Base-by-base conservation (phyloP, 2,797 vertebrate genomes). In the Lithobates sylvaticus region DNA sequence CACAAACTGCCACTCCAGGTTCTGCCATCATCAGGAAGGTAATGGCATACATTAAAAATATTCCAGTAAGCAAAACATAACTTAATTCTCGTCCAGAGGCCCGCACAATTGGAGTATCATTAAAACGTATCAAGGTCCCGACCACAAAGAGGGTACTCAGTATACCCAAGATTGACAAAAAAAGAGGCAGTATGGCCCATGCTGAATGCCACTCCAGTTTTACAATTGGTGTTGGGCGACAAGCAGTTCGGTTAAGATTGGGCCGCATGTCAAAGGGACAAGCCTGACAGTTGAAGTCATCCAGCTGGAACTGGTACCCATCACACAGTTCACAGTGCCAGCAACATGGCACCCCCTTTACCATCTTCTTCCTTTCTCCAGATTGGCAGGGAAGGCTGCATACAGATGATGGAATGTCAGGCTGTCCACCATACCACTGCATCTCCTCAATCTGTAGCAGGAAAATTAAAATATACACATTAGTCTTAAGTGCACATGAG, bases 241-340 rank as follows among this genome's bases (percentile, higher is more conserved):
- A 98, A 88, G 91, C 84, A 0, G 97, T 97, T 84, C 94, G 95
- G 92, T 98, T 95, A 10, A 50, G 88, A 1, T 89, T 92, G 10
- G 97, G 97, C 0, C 97, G 91, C 93, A 96, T 96, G 92, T 97
- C 91, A 0, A 94, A 90, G 0, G 96, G 96, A 80, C 97, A 98
- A 64, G 88, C 93, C 90, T 96, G 95, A 27, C 97, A 99, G 10
- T 83, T 96, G 44, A 96, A 95, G 86, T 95, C 94, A 7, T 97
- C 96, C 8, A 92, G 86, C 85, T 96, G 97, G 93, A 94, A 97
- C 83, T 92, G 96, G 89, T 98, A 98, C 0, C 97, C 97, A 0
- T 96, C 96, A 3, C 97, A 99, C 34, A 96, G 92, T 92, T 98
- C 97, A 9, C 97, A 99, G 94, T 98, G 97, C 97, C 97, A 99